These are phyloP conservation scores for Zaprionus ornatus DNA, from an alignment of 1,140 invertebrate species.

Conservation along the genomic window DNA sequence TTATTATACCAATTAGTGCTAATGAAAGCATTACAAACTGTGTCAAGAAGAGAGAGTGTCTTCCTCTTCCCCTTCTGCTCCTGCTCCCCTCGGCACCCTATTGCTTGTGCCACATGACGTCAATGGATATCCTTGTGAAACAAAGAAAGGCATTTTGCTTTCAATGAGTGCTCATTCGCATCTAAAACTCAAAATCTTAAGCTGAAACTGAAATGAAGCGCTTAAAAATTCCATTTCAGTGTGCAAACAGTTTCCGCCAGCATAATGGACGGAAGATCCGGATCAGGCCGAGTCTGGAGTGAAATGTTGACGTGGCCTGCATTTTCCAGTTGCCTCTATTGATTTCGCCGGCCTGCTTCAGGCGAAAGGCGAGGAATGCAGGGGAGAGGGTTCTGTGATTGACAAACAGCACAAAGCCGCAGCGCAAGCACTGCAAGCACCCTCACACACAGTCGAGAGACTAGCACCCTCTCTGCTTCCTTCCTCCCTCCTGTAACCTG, in stretches of 20 bases:
- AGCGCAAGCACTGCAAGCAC: background rate
- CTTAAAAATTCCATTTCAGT: slow-evolving; percentile 51
- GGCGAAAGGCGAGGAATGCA: background rate
- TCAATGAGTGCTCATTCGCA: background rate
- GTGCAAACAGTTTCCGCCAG: slow-evolving; percentile 25
- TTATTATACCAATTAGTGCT: slow-evolving; percentile 20
- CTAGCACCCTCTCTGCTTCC: background rate
- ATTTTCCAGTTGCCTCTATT: slow-evolving; percentile 17
- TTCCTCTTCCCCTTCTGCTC: background rate
- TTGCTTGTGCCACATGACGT: slow-evolving; percentile 3
- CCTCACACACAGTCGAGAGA: background rate
- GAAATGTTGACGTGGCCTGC: slow-evolving; percentile 24
- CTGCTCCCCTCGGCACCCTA: too few species aligned
- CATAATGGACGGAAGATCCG: slow-evolving; percentile 3
- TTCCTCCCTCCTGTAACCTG: background rate
- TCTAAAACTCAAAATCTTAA: slow-evolving; percentile 13
- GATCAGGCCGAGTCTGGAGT: background rate
- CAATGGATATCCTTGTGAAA: slow-evolving; percentile 21
- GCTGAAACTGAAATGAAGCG: slow-evolving; percentile 33
- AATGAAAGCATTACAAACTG: slow-evolving; percentile 33
- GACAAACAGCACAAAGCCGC: background rate
- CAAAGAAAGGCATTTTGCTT: background rate
- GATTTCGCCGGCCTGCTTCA: slow-evolving; percentile 16
- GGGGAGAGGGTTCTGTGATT: background rate
- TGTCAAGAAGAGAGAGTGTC: slow-evolving; percentile 3